A percentile compares a stretch with the other conserved stretches of the same genome.
phyloP scores from a whole-genome alignment of 2,888 invertebrate species.

The Galerucella nymphaeae region DNA sequence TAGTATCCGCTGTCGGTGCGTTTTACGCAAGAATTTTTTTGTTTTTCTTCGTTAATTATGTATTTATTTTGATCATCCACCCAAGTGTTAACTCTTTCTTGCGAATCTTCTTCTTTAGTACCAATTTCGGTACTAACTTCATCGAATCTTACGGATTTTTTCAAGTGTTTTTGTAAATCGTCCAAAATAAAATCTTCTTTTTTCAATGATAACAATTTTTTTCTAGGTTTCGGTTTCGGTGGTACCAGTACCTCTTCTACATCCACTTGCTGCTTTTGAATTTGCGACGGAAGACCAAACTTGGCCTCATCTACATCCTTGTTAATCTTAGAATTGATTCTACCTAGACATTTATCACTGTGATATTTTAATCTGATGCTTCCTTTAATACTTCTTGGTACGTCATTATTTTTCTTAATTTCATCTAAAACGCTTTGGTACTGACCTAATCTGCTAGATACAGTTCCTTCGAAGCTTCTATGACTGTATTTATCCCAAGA shows the following conservation, averaged over 20 bases:
- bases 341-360: conserved; percentile 60
- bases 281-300: conserved; percentile 56
- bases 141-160: conserved; percentile 62
- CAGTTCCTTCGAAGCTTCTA: conserved; percentile 60
- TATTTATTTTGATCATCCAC: conserved; percentile 62
- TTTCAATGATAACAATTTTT: conserved; percentile 50
- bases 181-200: conserved; percentile 51
- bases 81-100: conserved; percentile 60
- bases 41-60: conserved; percentile 45
- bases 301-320: conserved; percentile 50
- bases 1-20: conserved; percentile 61
- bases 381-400: conserved; percentile 46
- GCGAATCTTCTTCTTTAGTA: conserved; percentile 39
- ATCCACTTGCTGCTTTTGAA: conserved; percentile 25
- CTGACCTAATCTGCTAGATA: conserved; percentile 58
- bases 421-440: conserved; percentile 60
- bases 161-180: conserved; percentile 58
- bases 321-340: conserved; percentile 58
- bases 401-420: conserved; percentile 53
- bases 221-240: conserved; percentile 58
- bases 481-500: conserved; percentile 59
- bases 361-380: conserved; percentile 61
- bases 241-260: conserved; percentile 22
- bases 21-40: conserved; percentile 44
- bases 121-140: conserved; percentile 57